phyloP scores from a whole-genome alignment of 2,888 invertebrate species.

The Lumbricus terrestris region DNA sequence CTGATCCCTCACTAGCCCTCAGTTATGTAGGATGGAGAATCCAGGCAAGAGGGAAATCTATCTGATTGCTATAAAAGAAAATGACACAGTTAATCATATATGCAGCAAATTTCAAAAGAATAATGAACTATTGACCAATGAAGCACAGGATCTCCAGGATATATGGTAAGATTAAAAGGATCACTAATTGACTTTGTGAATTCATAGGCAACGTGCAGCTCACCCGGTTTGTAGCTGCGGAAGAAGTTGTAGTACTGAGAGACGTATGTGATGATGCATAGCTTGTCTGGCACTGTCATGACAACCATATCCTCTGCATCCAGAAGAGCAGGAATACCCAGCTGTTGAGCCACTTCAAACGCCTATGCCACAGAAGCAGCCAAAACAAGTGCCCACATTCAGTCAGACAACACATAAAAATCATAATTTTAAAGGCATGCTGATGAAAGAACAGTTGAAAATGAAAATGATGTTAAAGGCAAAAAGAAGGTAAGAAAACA shows the following conservation, averaged over 20 bases:
- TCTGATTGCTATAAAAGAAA: too few species aligned
- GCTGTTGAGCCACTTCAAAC: conserved; percentile 83
- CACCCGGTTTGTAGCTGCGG: conserved; percentile 10
- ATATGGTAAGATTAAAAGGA: too few species aligned
- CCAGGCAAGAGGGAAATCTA: too few species aligned
- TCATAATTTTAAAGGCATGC: not conserved
- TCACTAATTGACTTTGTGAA: not conserved
- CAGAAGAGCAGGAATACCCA: conserved; percentile 85
- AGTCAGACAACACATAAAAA: not conserved
- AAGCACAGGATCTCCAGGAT: too few species aligned
- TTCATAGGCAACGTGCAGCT: not conserved
- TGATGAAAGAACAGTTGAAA: not conserved
- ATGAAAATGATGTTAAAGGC: not conserved
- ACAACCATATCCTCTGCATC: conserved; percentile 93
- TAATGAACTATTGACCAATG: too few species aligned
- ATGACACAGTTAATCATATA: too few species aligned
- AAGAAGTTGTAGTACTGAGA: conserved; percentile 61
- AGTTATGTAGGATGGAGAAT: too few species aligned
- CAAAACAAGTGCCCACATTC: not conserved
- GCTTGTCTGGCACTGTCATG: conserved; percentile 83
- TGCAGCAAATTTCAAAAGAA: too few species aligned
- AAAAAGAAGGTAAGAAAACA: not conserved
- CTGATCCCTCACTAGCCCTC: too few species aligned
- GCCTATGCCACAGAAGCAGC: conserved; percentile 64
- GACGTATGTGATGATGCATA: conserved; percentile 88